These are phyloP conservation scores for Euphydryas editha DNA, from an alignment of 2,888 invertebrate species.

Conservation along the genomic window DNA sequence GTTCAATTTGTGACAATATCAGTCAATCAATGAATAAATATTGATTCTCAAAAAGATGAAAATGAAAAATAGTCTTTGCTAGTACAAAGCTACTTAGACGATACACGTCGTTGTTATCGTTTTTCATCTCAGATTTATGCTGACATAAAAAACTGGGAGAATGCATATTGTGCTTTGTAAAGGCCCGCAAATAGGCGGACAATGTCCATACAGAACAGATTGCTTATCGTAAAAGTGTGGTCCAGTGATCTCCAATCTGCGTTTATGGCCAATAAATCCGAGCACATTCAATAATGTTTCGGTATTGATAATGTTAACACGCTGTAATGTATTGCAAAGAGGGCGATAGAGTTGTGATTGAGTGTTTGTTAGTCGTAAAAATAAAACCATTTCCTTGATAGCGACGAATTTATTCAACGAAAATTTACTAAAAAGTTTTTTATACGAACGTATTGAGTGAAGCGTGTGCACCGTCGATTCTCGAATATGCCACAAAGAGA, in stretches of 20 bases:
- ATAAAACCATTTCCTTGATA: background rate
- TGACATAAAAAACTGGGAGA: slow-evolving; percentile 72
- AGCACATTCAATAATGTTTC: slow-evolving; percentile 71
- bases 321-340: slow-evolving; percentile 56
- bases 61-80: slow-evolving; percentile 47
- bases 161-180: slow-evolving; percentile 74
- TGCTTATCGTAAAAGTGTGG: slow-evolving; percentile 78
- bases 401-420: background rate
- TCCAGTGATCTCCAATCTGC: slow-evolving; percentile 79
- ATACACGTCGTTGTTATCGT: slow-evolving; percentile 56
- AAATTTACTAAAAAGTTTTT: background rate
- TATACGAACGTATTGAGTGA: slow-evolving; percentile 10
- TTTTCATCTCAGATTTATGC: slow-evolving; percentile 74
- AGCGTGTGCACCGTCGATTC: slow-evolving; percentile 14
- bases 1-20: too few species aligned
- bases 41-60: background rate
- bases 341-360: slow-evolving; percentile 29
- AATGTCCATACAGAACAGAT: slow-evolving; percentile 66
- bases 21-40: background rate
- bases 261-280: slow-evolving; percentile 73
- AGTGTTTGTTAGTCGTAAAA: slow-evolving; percentile 10
- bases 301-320: slow-evolving; percentile 73
- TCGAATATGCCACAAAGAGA: slow-evolving; percentile 13
- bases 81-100: slow-evolving; percentile 50
- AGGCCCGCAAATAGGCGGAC: slow-evolving; percentile 60